Evolutionary conservation across 1,140 invertebrate genomes (phyloP), one percentile per base, ranked within the genome.

Genomic region (Heliothis virescens): DNA sequence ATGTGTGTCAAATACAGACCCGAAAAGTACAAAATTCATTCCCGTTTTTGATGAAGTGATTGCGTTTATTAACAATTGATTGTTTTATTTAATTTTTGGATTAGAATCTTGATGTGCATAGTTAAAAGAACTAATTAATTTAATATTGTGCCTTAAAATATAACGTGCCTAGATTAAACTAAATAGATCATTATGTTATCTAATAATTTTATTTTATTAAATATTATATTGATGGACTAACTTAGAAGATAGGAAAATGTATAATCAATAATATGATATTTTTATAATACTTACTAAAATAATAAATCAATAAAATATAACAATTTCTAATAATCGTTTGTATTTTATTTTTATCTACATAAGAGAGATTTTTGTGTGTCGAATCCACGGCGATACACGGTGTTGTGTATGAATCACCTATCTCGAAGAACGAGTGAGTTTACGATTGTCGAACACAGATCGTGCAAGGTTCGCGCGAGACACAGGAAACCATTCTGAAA

Each of bases 11-110:
- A 26, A 18, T 18, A 1, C 11, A 60, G 10, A 62, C 21, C 4
- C 5, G 15, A 26, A 62, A 62, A 62, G 63, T 67, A 67, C 63
- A 50, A 67, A 12, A 21, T 67, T n/a, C 47, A 67, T 67, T 67
- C 16, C 41, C n/a, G 21, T 50, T 34, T 67, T 65, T 50, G 21
- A 1, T 2, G 3, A 21, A 52, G 7, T 57, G 21, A 57, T 57
- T 41, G 60, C 18, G 15, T 65, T 47, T 47, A 3, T 60, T 29
- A 11, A 60, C 57, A 60, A 15, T 29, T 15, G 13, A 5, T 60
- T 57, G 5, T 9, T 7, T 55, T n/a, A 21, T 57, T 57, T 21
- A 11, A 1, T 21, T 21, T 59, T 59, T 26, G 18, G 21, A 15
- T 13, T 26, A 60, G 13, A 18, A 60, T 26, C 57, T 60, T 60